Conservation (phyloP, 1,140 invertebrate genomes). For the Phymorhynchus buccinoides region DNA sequence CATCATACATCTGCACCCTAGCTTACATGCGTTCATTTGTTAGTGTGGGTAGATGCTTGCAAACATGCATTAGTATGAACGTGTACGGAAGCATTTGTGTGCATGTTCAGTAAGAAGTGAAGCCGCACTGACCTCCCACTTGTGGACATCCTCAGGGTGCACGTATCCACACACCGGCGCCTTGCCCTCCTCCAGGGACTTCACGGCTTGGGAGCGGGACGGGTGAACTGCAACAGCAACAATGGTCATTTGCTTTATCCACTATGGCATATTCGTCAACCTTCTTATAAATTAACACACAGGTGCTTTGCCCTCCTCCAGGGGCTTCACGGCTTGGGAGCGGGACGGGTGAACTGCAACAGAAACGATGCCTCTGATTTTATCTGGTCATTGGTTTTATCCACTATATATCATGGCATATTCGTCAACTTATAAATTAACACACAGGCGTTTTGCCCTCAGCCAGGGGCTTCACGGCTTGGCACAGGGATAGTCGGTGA, state of each 20-base stretch:
- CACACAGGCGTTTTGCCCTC: conserved; percentile 38
- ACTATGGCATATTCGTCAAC: no score
- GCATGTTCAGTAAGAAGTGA: no score
- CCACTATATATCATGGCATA: no score
- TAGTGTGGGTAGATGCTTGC: neutral
- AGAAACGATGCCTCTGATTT: no score
- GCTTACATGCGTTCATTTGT: neutral
- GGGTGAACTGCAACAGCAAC: conserved; percentile 25
- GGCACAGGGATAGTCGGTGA: neutral
- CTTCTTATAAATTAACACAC: conserved; percentile 45
- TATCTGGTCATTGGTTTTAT: no score
- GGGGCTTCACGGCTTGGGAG: neutral
- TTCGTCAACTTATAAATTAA: no score
- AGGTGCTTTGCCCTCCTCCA: conserved; percentile 32
- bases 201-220: neutral
- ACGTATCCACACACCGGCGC: conserved; percentile 48
- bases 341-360: conserved; percentile 24
- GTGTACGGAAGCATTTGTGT: no score
- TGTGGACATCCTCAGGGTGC: conserved; percentile 44
- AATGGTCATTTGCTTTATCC: no score
- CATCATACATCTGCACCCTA: neutral
- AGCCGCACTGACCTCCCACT: conserved; percentile 45
- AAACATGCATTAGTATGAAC: neutral
- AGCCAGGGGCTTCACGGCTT: neutral
- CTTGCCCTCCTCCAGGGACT: conserved; percentile 10